phyloP scores from a whole-genome alignment of 1,140 invertebrate species.

The Drosophila repleta region DNA sequence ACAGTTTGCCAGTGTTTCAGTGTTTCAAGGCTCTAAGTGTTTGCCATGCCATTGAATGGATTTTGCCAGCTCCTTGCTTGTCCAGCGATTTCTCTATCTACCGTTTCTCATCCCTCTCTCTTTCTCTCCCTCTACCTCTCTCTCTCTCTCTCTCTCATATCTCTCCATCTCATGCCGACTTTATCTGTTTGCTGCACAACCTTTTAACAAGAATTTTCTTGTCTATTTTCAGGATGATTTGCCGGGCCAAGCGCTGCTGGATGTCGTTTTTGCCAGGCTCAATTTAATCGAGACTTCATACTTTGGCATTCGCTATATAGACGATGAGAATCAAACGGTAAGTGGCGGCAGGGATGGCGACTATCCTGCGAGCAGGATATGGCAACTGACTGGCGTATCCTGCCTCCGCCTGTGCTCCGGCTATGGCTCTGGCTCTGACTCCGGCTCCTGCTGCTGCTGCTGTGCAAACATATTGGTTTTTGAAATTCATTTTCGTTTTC shows the following conservation, averaged over 20 bases:
- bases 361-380: conserved; percentile 28
- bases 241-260: conserved; percentile 92
- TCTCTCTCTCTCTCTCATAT: not conserved
- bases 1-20: conserved; percentile 75
- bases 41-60: conserved; percentile 57
- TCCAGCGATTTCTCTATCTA: conserved; percentile 22
- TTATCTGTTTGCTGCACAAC: conserved; percentile 22
- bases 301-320: conserved; percentile 95
- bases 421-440: too few species aligned
- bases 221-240: conserved; percentile 90
- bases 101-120: not conserved
- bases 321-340: conserved; percentile 94
- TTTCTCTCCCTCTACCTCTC: not conserved
- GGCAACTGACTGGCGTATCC: conserved; percentile 39
- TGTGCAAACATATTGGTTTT: conserved; percentile 75
- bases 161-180: not conserved
- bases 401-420: conserved; percentile 6
- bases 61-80: conserved; percentile 44
- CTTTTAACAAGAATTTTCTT: conserved; percentile 82
- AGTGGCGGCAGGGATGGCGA: conserved; percentile 71
- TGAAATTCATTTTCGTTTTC: conserved; percentile 83
- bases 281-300: conserved; percentile 96
- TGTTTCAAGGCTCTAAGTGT: conserved; percentile 42
- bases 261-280: conserved; percentile 94
- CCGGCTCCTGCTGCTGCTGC: conserved; percentile 24